Evolutionary conservation across 2,113 vertebrate genomes (phyloP).

Genomic region (Aepyceros melampus): DNA sequence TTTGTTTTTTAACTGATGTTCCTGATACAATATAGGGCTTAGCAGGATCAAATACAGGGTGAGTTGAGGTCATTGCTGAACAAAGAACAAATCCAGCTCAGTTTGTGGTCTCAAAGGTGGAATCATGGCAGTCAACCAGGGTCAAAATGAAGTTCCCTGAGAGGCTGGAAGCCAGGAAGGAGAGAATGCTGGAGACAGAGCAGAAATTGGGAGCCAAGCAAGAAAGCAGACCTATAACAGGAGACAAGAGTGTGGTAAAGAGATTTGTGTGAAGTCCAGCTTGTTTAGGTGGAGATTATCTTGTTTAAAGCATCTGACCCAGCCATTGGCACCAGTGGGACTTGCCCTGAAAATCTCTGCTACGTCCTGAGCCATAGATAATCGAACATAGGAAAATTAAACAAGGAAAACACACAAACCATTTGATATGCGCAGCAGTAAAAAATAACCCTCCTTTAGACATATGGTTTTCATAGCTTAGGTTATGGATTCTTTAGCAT

Average conservation of each 20-base stretch:
- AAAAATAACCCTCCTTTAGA: background rate
- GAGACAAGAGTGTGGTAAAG: background rate
- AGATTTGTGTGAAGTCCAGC: background rate
- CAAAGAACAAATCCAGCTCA: background rate
- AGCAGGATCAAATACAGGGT: background rate
- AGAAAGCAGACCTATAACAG: background rate
- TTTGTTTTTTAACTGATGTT: background rate
- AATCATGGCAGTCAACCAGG: background rate
- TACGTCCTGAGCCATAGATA: background rate
- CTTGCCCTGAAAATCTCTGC: background rate
- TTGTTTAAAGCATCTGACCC: background rate
- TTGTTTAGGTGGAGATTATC: background rate
- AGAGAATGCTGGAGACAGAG: background rate
- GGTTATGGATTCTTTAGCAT: background rate
- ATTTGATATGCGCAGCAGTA: background rate
- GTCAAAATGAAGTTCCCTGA: constrained; percentile 3
- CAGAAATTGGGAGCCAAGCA: background rate
- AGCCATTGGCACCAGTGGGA: background rate
- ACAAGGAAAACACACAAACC: background rate
- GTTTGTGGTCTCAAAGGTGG: background rate
- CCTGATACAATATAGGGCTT: background rate
- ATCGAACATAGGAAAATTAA: background rate
- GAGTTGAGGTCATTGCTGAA: background rate
- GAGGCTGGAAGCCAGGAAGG: background rate
- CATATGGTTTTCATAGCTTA: background rate